Conservation (phyloP, 2,113 vertebrate genomes). For the Hepsetus odoe region DNA sequence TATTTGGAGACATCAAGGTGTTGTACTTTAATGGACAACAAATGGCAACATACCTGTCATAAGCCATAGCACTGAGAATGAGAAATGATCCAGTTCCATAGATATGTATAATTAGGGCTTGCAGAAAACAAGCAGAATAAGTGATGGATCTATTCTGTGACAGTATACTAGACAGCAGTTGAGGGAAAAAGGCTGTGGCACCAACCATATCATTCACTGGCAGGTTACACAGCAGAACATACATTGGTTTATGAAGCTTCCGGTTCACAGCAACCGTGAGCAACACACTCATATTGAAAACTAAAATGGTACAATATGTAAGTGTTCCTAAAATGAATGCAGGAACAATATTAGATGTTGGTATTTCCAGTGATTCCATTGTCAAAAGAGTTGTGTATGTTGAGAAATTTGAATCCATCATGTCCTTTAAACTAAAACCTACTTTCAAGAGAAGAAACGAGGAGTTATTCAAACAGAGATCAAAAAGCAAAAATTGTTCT, state of each 20-base stretch:
- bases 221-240: conserved; percentile 64
- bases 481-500: too few species aligned
- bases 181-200: conserved; percentile 66
- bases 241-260: too few species aligned
- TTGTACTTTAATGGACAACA: conserved; percentile 68
- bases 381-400: too few species aligned
- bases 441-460: too few species aligned
- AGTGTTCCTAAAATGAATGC: conserved; percentile 59
- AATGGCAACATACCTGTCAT: too few species aligned
- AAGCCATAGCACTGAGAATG: conserved; percentile 67
- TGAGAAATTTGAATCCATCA: conserved; percentile 35
- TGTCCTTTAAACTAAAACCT: too few species aligned
- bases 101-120: conserved; percentile 63
- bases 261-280: too few species aligned
- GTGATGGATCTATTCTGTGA: conserved; percentile 61
- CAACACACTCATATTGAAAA: too few species aligned
- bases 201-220: conserved; percentile 67
- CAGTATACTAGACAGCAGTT: conserved; percentile 54
- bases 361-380: conserved; percentile 47
- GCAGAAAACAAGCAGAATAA: conserved; percentile 57
- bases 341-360: conserved; percentile 51
- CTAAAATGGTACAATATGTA: too few species aligned
- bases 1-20: conserved; percentile 54
- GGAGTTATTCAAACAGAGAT: too few species aligned
- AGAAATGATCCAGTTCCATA: conserved; percentile 62